Base-by-base conservation (phyloP, 2,797 vertebrate genomes). In the Acipenser oxyrinchus region DNA sequence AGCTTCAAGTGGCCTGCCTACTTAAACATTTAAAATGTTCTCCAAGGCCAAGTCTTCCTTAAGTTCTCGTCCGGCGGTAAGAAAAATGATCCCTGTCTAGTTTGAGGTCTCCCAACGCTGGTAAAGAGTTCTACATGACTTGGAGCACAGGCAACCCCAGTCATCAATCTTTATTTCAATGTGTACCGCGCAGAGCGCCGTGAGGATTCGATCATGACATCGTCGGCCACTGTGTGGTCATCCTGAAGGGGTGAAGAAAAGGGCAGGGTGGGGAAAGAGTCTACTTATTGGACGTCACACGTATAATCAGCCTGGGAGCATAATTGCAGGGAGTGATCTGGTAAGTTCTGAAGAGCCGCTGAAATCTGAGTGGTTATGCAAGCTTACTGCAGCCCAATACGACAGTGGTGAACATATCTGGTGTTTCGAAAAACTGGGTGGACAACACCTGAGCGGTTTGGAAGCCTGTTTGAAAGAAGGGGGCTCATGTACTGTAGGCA, bases 171-270 rank as follows among this genome's bases (percentile, higher is more conserved):
- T 50, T 18, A 66, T 60, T 60, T 67, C 18, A 9, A 51, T 7
- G 8, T 18, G 6, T 4, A 10, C 7, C 66, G 55, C 4, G 50
- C 37, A 12, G 50, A n/a, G 48, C n/a, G 15, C 12, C 37, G 23
- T 13, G 11, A 15, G 12, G 13, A 11, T 64, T 50, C 57, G 53
- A 23, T 58, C 64, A 65, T 60, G 63, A 61, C 57, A 48, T 65
- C 64, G 50, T 60, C 59, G 4, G 23, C 9, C 50, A 10, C 49
- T 13, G 15, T 50, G 12, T 51, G 50, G 63, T 9, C 23, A 9
- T 49, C 57, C 63, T 61, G 9, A 13, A 57, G 63, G 53, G 23
- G 60, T 15, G 23, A 48, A 37, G 11, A 49, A 49, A 50, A 53
- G 23, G 11, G 10, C 7, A 59, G 60, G 51, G 64, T 50, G 49